These are phyloP conservation scores for Phataginus tetradactyla DNA, from an alignment of 2,797 vertebrate species.

Conservation along the genomic window DNA sequence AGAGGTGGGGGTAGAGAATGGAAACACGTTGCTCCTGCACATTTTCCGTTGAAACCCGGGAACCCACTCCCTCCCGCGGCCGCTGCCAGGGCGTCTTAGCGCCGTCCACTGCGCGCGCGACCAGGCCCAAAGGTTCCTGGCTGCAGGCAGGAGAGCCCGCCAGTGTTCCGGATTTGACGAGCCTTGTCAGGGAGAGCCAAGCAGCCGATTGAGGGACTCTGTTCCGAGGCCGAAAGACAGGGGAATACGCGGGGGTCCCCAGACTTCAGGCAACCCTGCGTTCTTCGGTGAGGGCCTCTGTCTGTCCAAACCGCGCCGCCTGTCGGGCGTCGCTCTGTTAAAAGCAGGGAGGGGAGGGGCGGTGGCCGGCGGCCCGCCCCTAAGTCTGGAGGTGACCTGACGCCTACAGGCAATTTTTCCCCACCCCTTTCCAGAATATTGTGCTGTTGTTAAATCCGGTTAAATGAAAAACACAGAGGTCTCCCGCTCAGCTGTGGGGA, in stretches of 20 bases:
- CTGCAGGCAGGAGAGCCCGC: not conserved
- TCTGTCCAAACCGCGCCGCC: not conserved
- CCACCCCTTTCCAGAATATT: not conserved
- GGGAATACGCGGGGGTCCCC: not conserved
- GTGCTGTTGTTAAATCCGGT: not conserved
- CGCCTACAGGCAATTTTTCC: not conserved
- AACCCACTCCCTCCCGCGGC: not conserved
- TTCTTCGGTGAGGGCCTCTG: not conserved
- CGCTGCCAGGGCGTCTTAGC: not conserved
- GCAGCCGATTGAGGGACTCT: not conserved
- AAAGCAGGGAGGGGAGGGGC: not conserved
- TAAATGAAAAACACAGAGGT: slow-evolving; percentile 28
- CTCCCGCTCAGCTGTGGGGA: accelerated
- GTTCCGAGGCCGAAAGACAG: not conserved
- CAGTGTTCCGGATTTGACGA: not conserved
- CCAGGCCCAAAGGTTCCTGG: not conserved
- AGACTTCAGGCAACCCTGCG: not conserved
- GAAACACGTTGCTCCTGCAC: not conserved
- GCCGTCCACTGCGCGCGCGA: not conserved
- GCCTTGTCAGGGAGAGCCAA: no score
- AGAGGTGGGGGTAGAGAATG: not conserved
- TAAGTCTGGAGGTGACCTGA: not conserved
- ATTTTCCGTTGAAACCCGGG: not conserved
- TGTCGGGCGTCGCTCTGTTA: not conserved
- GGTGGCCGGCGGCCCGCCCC: not conserved